Percentiles rank a stretch among this genome's conserved stretches.
These are phyloP conservation scores for Neoniphon sammara DNA, from an alignment of 2,797 vertebrate species.

Conservation along the genomic window DNA sequence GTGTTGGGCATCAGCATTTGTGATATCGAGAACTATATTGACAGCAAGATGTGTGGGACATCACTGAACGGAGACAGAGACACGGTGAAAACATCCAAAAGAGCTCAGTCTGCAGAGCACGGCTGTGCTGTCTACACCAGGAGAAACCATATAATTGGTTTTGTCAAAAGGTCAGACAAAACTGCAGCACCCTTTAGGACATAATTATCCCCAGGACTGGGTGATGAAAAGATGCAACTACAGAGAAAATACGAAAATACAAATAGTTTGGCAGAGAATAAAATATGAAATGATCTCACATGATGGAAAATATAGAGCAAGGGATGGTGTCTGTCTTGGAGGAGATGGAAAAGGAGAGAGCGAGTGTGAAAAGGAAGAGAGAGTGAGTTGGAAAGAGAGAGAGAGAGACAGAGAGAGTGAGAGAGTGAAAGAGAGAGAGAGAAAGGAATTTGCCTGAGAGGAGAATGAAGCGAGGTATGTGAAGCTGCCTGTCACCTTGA, in stretches of 20 bases:
- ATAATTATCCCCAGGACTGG: constrained; percentile 7
- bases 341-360: constrained; percentile 27
- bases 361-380: not conserved
- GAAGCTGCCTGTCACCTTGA: constrained; percentile 74
- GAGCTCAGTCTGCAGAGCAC: constrained; percentile 9
- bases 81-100: constrained; percentile 5
- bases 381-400: constrained; percentile 7
- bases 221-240: not conserved
- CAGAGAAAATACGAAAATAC: not conserved
- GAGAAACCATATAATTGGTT: not conserved
- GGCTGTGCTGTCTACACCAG: not conserved
- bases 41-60: constrained; percentile 10
- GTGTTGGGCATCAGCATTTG: constrained; percentile 29
- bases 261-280: not conserved
- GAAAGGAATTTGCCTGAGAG: constrained; percentile 80
- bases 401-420: constrained; percentile 28
- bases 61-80: constrained; percentile 33
- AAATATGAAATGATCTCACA: not conserved
- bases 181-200: constrained; percentile 5
- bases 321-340: constrained; percentile 5
- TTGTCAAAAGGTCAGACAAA: constrained; percentile 20
- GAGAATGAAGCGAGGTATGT: constrained; percentile 74
- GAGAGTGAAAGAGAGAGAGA: constrained; percentile 44
- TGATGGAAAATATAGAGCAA: not conserved
- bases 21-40: constrained; percentile 11